A percentile compares a stretch with the other conserved stretches of the same genome.
These are phyloP conservation scores for Napeogenes sylphis DNA, from an alignment of 2,888 invertebrate genomes.

Conservation along the genomic window DNA sequence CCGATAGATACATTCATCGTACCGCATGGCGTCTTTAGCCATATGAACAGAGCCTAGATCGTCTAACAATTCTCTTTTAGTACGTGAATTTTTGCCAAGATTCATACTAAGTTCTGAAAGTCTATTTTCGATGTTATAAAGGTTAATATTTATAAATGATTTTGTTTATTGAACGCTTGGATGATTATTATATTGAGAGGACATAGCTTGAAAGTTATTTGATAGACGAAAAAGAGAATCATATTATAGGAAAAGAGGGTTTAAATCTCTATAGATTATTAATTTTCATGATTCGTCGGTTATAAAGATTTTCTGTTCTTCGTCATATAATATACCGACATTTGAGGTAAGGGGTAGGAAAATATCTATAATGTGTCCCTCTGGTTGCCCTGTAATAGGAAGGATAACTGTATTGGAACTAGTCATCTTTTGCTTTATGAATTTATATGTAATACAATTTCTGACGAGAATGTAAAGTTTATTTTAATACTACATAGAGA, in stretches of 20 bases:
- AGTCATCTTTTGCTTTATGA: background rate
- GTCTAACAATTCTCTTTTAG: slow-evolving; percentile 31
- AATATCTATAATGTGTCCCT: slow-evolving; percentile 11
- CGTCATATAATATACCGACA: slow-evolving; percentile 25
- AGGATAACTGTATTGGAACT: too few relatives aligned
- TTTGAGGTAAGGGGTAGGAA: slow-evolving; percentile 26
- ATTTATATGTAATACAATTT: slow-evolving; percentile 5
- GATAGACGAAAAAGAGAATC: slow-evolving; percentile 29
- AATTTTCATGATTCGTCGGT: slow-evolving; percentile 34
- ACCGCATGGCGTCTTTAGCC: slow-evolving; percentile 35
- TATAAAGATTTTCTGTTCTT: slow-evolving; percentile 19
- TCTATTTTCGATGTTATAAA: too few relatives aligned
- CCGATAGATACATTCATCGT: slow-evolving; percentile 36
- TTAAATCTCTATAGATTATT: slow-evolving; percentile 28
- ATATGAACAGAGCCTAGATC: slow-evolving; percentile 36
- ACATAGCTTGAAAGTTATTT: too few relatives aligned
- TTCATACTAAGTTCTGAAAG: background rate
- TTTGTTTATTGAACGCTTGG: too few relatives aligned
- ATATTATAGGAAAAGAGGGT: slow-evolving; percentile 29
- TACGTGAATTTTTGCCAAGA: slow-evolving; percentile 24
- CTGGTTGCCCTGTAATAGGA: slow-evolving; percentile 26
- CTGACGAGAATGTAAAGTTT: slow-evolving; percentile 19
- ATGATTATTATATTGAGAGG: too few relatives aligned
- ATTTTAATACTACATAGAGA: slow-evolving; percentile 21
- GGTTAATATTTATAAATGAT: too few relatives aligned